Evolutionary conservation across 2,797 vertebrate species (phyloP), one percentile per base, ranked within the genome.

Genomic region (Spinus pinus): DNA sequence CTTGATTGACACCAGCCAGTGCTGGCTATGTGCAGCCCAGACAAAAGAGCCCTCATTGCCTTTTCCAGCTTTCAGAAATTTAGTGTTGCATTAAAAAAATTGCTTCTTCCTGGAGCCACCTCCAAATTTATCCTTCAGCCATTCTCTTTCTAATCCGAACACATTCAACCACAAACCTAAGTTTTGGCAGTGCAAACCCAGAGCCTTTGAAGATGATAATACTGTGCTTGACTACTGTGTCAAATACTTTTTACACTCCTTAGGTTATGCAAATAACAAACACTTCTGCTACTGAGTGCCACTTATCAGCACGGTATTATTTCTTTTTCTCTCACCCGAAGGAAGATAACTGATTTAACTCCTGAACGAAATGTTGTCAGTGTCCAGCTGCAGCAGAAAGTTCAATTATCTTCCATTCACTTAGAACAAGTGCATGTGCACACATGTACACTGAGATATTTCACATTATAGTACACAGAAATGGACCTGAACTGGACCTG

Each of bases 1-100:
- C 46, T 62, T 81, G 65, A 56, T 6, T 86, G 64, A 56, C 35
- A 57, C 6, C 21, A 74, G 56, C 7, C 44, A 42, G 12, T 7
- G 53, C 19, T 50, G 53, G 39, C 47, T 62, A 28, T 0, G 0
- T 22, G 23, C n/a, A 75, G n/a, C 10, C n/a, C 61, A 62, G 53
- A 56, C 10, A 37, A 6, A 35, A 44, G 24, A 71, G 4, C 6
- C 18, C 22, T 41, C 53, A 64, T 8, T 2, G 16, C 10, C 56
- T 27, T 8, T 24, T n/a, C 77, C 49, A 77, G 25, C 6, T 49
- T 77, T 7, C 35, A 25, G 25, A 88, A 80, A 64, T 30, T 13
- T 44, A 67, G 18, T 3, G 2, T 23, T 78, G 50, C 25, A 37
- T 71, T 81, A 14, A 3, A 56, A 69, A 69, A 72, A 80, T 0